Percentiles rank a stretch among this genome's conserved stretches.
Evolutionary conservation across 2,113 vertebrate species (phyloP).

Genomic region (Laticauda colubrina): DNA sequence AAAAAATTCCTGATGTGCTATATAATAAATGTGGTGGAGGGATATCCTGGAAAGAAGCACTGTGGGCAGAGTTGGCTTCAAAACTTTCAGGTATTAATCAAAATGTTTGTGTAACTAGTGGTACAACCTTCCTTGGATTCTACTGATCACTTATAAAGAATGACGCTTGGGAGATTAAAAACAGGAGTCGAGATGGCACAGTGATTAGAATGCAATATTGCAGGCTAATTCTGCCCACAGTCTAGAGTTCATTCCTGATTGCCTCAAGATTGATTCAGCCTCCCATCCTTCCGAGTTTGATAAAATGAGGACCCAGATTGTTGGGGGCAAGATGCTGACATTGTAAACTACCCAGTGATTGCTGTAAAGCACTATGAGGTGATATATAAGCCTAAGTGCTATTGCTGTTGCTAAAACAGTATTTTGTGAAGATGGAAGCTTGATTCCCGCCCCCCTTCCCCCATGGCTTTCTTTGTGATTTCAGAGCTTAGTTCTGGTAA

Average conservation of each 20-base stretch:
- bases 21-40: not conserved
- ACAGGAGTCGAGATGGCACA: not conserved
- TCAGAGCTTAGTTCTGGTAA: conserved; percentile 15
- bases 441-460: not conserved
- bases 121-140: not conserved
- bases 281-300: not conserved
- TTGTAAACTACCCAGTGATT: not conserved
- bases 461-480: conserved; percentile 12
- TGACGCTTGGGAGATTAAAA: not conserved
- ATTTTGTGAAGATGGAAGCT: not conserved
- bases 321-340: not conserved
- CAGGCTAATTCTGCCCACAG: not conserved
- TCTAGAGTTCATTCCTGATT: not conserved
- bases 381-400: not conserved
- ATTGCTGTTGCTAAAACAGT: not conserved
- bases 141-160: not conserved
- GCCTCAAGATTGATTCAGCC: not conserved
- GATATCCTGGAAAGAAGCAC: not conserved
- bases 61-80: not conserved
- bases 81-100: not conserved
- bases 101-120: not conserved
- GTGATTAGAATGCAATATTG: not conserved
- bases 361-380: not conserved
- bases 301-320: not conserved
- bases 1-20: not conserved